Conservation (phyloP, 2,888 invertebrate genomes). For the Plutella xylostella region DNA sequence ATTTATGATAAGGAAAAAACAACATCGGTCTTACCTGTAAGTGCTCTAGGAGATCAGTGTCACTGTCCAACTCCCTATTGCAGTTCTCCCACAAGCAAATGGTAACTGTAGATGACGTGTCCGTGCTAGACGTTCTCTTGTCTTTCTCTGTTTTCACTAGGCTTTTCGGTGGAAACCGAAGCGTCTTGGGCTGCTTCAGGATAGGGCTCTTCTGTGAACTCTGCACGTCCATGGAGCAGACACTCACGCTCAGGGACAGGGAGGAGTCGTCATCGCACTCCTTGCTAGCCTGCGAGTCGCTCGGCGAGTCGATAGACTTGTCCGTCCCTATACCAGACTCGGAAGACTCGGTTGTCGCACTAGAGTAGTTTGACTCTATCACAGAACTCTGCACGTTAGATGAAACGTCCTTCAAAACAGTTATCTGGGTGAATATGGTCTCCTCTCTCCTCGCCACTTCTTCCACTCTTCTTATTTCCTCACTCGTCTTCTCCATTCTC, state of each 20-base stretch:
- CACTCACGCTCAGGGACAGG: slow-evolving; percentile 52
- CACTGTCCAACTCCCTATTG: slow-evolving; percentile 80
- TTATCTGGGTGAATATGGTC: slow-evolving; percentile 58
- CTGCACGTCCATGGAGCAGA: slow-evolving; percentile 46
- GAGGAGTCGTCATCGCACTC: slow-evolving; percentile 63
- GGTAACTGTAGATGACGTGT: slow-evolving; percentile 60
- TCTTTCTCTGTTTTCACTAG: slow-evolving; percentile 41
- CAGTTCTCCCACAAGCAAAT: slow-evolving; percentile 88
- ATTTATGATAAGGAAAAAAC: background rate
- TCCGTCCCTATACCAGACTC: slow-evolving; percentile 63
- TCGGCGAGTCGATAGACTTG: slow-evolving; percentile 61
- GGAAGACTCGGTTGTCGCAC: slow-evolving; percentile 49
- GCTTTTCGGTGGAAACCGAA: slow-evolving; percentile 79
- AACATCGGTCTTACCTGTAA: slow-evolving; percentile 76
- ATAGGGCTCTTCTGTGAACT: slow-evolving; percentile 77
- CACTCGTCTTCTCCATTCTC: slow-evolving; percentile 26
- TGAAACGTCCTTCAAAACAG: slow-evolving; percentile 56
- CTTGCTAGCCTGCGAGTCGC: slow-evolving; percentile 57
- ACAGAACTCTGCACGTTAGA: slow-evolving; percentile 55
- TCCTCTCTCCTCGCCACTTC: slow-evolving; percentile 53
- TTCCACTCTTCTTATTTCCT: slow-evolving; percentile 41
- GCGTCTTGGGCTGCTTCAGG: slow-evolving; percentile 83
- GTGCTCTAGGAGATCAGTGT: slow-evolving; percentile 86
- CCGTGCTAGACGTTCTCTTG: slow-evolving; percentile 45
- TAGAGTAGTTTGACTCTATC: slow-evolving; percentile 56